Evolutionary conservation across 1,140 invertebrate genomes (phyloP).

Genomic region (Episyrphus balteatus): DNA sequence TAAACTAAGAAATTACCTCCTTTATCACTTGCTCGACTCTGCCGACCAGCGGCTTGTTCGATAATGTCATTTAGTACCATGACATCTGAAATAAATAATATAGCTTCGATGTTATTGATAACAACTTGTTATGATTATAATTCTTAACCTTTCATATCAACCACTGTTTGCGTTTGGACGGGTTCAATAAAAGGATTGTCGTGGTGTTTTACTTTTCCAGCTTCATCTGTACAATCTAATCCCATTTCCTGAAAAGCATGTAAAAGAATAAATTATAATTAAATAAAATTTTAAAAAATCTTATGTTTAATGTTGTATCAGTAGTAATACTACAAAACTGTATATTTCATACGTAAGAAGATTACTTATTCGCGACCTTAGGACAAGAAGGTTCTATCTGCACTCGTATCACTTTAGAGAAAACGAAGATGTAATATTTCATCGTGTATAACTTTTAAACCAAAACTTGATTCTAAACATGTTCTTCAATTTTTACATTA

Average conservation of each 20-base stretch:
- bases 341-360: too few relatives aligned
- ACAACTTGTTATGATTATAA: background rate
- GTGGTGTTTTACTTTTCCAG: conserved; percentile 70
- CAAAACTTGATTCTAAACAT: too few relatives aligned
- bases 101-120: background rate
- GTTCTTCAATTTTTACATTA: too few relatives aligned
- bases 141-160: conserved; percentile 83
- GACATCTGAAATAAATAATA: conserved; percentile 63
- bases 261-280: too few relatives aligned
- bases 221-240: conserved; percentile 61
- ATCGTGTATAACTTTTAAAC: too few relatives aligned
- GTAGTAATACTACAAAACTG: too few relatives aligned
- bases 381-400: too few relatives aligned
- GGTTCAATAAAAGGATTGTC: conserved; percentile 86
- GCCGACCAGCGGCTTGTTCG: conserved; percentile 82
- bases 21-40: conserved; percentile 67
- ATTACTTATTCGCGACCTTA: too few relatives aligned
- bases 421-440: too few relatives aligned
- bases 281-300: too few relatives aligned
- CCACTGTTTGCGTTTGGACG: conserved; percentile 72
- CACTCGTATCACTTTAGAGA: too few relatives aligned
- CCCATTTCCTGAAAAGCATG: conserved; percentile 29
- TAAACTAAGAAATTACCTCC: conserved; percentile 57
- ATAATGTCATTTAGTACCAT: conserved; percentile 97
- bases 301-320: too few relatives aligned